Conservation (phyloP, 2,797 vertebrate genomes). For the Margarornis squamiger region DNA sequence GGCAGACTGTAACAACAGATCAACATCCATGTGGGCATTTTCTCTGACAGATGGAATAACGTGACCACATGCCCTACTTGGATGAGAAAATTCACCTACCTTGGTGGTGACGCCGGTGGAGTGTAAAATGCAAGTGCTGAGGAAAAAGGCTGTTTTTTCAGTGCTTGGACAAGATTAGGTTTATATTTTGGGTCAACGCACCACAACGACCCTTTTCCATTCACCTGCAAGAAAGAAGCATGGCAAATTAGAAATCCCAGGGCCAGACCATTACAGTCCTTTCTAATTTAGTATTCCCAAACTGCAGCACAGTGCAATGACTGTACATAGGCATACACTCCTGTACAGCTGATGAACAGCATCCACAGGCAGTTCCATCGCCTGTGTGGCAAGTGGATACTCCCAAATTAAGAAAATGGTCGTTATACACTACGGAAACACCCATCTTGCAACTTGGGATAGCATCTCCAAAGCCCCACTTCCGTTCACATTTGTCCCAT, state of each 20-base stretch:
- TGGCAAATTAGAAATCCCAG: neutral
- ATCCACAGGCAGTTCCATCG: accelerated
- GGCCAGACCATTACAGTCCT: neutral
- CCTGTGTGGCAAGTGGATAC: neutral
- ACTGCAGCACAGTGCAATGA: neutral
- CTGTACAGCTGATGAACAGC: neutral
- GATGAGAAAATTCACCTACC: conserved; percentile 76
- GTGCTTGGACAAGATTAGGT: conserved; percentile 94
- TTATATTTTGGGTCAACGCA: conserved; percentile 98
- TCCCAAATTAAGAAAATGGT: neutral
- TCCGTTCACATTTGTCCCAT: neutral
- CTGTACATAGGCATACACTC: accelerated
- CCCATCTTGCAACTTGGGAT: neutral
- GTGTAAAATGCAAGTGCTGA: conserved; percentile 91
- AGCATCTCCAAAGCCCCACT: neutral
- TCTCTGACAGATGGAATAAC: neutral
- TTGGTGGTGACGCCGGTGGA: conserved; percentile 90
- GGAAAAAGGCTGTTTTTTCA: conserved; percentile 97
- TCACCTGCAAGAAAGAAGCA: conserved; percentile 81
- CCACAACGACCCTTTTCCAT: conserved; percentile 98
- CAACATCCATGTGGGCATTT: neutral
- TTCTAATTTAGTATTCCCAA: neutral
- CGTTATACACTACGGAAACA: accelerated
- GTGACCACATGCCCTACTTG: accelerated
- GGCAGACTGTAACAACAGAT: neutral